Evolutionary conservation across 2,113 vertebrate genomes (phyloP), one percentile per base, ranked within the genome.

Genomic region (Sturnus vulgaris): DNA sequence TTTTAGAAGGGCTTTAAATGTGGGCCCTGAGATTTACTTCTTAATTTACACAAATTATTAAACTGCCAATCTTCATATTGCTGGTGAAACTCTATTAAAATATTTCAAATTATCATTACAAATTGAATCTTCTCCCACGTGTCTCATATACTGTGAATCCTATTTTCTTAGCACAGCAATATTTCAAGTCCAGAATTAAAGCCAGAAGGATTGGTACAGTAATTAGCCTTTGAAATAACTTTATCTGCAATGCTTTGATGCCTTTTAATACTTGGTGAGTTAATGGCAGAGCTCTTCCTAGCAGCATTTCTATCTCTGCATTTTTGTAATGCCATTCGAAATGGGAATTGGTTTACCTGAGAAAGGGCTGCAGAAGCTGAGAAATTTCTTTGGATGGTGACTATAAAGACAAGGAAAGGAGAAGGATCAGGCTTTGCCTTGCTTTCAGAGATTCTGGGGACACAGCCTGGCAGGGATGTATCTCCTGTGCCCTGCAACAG

Each of bases 191-290:
- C 86, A 79, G 52, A 92, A 96, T 89, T 89, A 95, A 95, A 95
- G 86, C 73, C 93, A 93, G 91, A 85, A 95, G 83, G 73, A 50
- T 31, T 91, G 44, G 84, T 87, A 35, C 24, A 84, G 49, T 92
- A 96, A 95, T 95, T 95, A 93, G 83, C 69, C 61, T 72, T 79
- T 91, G 89, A 92, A 92, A 93, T 79, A 79, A 91, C 92, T 95
- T 93, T 57, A 87, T 89, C 81, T 89, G 12, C 25, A 39, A n/a
- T 85, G n/a, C 70, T 95, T 95, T 93, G 77, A 69, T 91, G 83
- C 7, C 53, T 76, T 92, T 90, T 95, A 79, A 76, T 89, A 94
- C 75, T 93, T 0, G 3, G 31, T 35, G 61, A 88, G 77, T 79
- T 93, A 91, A 84, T 50, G 83, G 80, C 40, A 82, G 52, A 78